These are phyloP conservation scores for Elymnias hypermnestra DNA, from an alignment of 1,140 invertebrate genomes.

Conservation along the genomic window DNA sequence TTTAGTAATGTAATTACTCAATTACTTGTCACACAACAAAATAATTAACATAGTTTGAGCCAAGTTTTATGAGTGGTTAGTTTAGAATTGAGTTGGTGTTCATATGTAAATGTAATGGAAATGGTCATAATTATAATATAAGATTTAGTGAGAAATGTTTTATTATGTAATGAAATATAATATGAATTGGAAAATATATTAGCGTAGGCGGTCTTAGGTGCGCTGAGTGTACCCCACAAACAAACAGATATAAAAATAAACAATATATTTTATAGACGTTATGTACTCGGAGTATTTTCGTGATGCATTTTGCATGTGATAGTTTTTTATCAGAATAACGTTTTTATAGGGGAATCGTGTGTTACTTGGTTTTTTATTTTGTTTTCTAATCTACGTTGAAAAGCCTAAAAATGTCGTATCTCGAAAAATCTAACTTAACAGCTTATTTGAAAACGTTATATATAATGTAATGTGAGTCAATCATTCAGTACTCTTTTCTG, in stretches of 20 bases:
- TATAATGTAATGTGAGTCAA: too few relatives aligned
- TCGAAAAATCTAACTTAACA: too few relatives aligned
- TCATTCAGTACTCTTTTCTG: too few relatives aligned
- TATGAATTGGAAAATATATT: neutral
- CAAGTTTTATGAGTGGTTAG: too few relatives aligned
- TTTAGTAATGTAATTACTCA: too few relatives aligned
- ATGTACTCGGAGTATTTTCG: conserved; percentile 8
- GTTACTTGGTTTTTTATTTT: neutral
- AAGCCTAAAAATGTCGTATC: too few relatives aligned
- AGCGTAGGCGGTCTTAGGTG: neutral
- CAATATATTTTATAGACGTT: conserved; percentile 5
- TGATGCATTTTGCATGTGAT: neutral
- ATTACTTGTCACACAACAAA: too few relatives aligned
- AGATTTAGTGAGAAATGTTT: conserved; percentile 8
- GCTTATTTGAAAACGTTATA: too few relatives aligned
- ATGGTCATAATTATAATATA: conserved; percentile 5
- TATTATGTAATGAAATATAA: neutral
- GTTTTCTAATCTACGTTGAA: too few relatives aligned
- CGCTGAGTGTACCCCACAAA: neutral
- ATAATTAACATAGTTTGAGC: too few relatives aligned
- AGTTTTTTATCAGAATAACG: conserved; percentile 1
- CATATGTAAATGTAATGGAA: conserved; percentile 6
- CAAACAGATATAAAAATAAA: neutral
- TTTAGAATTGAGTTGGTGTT: conserved; percentile 5
- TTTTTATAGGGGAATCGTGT: neutral